Evolutionary conservation across 2,888 invertebrate species (phyloP).

Genomic region (Eupelmus urozonus): DNA sequence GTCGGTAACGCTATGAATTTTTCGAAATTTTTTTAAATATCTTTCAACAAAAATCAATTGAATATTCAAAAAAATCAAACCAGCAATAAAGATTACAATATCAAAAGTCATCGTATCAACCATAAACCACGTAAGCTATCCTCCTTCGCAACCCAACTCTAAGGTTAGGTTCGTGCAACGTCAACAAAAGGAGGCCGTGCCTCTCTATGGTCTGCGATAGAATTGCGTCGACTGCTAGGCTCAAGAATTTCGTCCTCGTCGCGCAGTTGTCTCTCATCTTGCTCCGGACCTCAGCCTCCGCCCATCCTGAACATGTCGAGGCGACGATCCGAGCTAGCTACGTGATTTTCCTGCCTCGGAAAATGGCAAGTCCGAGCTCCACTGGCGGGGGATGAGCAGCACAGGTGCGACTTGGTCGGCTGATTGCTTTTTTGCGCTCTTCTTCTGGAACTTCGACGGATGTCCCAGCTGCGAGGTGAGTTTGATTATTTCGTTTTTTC

Average conservation of each 20-base stretch:
- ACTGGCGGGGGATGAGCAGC: slow-evolving; percentile 2
- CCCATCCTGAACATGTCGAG: neutral
- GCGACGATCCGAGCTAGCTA: neutral
- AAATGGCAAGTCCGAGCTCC: neutral
- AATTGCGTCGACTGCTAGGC: slow-evolving; percentile 56
- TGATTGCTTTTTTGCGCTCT: slow-evolving; percentile 18
- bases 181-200: slow-evolving; percentile 48
- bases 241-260: neutral
- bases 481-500: slow-evolving; percentile 7
- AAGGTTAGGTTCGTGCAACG: slow-evolving; percentile 55
- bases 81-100: no score
- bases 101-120: no score
- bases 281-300: neutral
- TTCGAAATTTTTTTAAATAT: neutral
- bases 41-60: no score
- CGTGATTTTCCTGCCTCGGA: neutral
- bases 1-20: neutral
- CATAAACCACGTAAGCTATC: neutral
- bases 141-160: neutral
- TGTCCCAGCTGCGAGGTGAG: slow-evolving; percentile 38
- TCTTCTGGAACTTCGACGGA: slow-evolving; percentile 13
- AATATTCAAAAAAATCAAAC: no score
- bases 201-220: no score
- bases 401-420: neutral
- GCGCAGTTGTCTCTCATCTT: slow-evolving; percentile 7